Percentiles rank a stretch among this genome's conserved stretches.
Evolutionary conservation across 2,888 invertebrate genomes (phyloP).

Genomic region (Furcula furcula): DNA sequence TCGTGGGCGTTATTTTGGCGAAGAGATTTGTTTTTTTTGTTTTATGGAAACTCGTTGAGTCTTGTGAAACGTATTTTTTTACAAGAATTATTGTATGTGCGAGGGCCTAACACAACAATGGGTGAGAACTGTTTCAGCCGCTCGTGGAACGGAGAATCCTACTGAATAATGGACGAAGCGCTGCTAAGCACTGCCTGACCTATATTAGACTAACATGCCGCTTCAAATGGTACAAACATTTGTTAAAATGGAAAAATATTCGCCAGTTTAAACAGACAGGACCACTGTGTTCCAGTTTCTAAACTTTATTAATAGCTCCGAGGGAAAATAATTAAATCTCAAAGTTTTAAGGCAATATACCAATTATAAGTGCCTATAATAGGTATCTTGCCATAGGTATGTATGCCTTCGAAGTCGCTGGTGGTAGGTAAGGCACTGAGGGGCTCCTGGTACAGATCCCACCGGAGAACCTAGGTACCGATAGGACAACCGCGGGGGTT

Average conservation of each 20-base stretch:
- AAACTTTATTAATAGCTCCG: no score
- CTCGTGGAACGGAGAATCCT: conserved; percentile 30
- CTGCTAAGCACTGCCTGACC: conserved; percentile 42
- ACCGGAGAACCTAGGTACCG: no score
- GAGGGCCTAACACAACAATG: conserved; percentile 27
- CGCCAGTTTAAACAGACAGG: background rate
- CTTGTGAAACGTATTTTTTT: conserved; percentile 18
- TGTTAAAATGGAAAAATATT: conserved; percentile 23
- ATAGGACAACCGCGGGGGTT: no score
- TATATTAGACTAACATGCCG: conserved; percentile 36
- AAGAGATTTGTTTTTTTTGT: conserved; percentile 34
- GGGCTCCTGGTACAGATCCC: no score
- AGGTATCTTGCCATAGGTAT: no score
- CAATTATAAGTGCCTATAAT: no score
- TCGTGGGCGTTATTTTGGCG: conserved; percentile 21
- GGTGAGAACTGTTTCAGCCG: conserved; percentile 16
- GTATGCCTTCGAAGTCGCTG: no score
- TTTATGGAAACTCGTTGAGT: conserved; percentile 11
- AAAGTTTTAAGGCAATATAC: no score
- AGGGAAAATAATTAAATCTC: no score
- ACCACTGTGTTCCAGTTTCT: no score
- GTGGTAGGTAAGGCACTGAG: no score
- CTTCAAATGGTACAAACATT: conserved; percentile 27
- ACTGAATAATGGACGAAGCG: conserved; percentile 42
- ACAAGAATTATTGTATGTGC: conserved; percentile 15